These are phyloP conservation scores for Porites lobata DNA, from an alignment of 92 coral and sea anemone species.

Conservation along the genomic window DNA sequence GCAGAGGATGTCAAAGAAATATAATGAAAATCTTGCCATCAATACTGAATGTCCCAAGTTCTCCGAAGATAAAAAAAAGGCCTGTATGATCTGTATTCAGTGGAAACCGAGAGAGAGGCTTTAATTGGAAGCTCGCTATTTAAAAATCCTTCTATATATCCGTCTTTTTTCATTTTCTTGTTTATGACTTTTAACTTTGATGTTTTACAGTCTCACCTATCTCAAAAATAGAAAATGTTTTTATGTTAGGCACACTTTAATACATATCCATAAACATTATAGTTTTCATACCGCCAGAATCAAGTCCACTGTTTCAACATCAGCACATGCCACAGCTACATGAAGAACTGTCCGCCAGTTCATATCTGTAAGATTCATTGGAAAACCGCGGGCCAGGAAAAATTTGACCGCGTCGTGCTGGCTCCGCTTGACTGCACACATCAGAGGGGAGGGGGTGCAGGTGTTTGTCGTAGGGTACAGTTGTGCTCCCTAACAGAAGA, in stretches of 20 bases:
- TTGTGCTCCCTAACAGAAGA: slow-evolving; percentile 69
- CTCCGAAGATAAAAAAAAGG: too few relatives aligned
- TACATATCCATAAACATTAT: background rate
- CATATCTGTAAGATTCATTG: slow-evolving; percentile 58
- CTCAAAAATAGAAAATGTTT: background rate
- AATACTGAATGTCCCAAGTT: too few relatives aligned
- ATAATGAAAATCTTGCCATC: too few relatives aligned
- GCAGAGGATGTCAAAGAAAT: too few relatives aligned
- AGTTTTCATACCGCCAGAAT: slow-evolving; percentile 63
- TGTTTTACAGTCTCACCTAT: background rate
- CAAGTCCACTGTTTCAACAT: slow-evolving; percentile 58
- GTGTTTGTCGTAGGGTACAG: slow-evolving; percentile 35
- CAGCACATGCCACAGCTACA: slow-evolving; percentile 78
- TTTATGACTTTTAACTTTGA: too few relatives aligned
- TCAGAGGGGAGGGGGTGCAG: slow-evolving; percentile 65
- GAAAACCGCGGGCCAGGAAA: slow-evolving; percentile 73
- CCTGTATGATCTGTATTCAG: too few relatives aligned
- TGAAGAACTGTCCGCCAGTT: slow-evolving; percentile 78
- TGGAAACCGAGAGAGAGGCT: too few relatives aligned
- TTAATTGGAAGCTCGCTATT: background rate
- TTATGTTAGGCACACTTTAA: background rate
- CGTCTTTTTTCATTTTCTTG: background rate
- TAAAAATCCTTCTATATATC: background rate
- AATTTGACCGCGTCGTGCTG: slow-evolving; percentile 69
- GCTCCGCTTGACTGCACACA: slow-evolving; percentile 82